Evolutionary conservation across 2,113 vertebrate species (phyloP), one percentile per base, ranked within the genome.

Genomic region (Megaceryle maxima): DNA sequence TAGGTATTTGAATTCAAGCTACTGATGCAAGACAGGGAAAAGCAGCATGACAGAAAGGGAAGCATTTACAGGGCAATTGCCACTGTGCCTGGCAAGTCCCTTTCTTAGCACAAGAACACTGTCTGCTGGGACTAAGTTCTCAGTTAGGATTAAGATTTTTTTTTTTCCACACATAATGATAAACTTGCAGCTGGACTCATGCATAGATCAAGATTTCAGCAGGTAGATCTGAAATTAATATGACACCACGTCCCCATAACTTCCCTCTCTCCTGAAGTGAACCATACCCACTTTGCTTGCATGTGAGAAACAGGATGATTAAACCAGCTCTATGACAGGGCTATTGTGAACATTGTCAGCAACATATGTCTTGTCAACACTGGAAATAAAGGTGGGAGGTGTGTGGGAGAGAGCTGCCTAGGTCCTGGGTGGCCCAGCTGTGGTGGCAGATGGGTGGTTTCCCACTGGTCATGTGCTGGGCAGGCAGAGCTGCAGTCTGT

Each of bases 261-360:
- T 9, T 74, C n/a, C 3, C 35, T 3, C 4, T 64, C 11, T 56
- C 29, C 13, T 9, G 17, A 39, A 33, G 86, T 39, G 35, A 76
- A 4, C 44, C 13, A 13, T 43, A 11, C 5, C 28, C 3, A 3
- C 10, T 68, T 62, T 24, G 4, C 4, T 68, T 12, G 4, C 9
- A 31, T 25, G 16, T 70, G 46, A 39, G 68, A 31, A 66, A 14
- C 6, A 33, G 53, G 12, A 11, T 50, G 35, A 33, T 57, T 13
- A 22, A 66, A 86, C 14, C 4, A 13, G 4, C 0, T 2, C 11
- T 17, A 0, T n/a, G 3, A 2, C 16, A 25, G 39, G 10, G n/a
- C 39, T 72, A 1, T 9, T 50, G 37, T 31, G 46, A 37, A 18
- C 16, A 4, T 2, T 73, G 62, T 43, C 62, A 33, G 83, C 59